A percentile compares a stretch with the other conserved stretches of the same genome.
phyloP scores from a whole-genome alignment of 2,888 invertebrate genomes.

The Mechanitis mazaeus region DNA sequence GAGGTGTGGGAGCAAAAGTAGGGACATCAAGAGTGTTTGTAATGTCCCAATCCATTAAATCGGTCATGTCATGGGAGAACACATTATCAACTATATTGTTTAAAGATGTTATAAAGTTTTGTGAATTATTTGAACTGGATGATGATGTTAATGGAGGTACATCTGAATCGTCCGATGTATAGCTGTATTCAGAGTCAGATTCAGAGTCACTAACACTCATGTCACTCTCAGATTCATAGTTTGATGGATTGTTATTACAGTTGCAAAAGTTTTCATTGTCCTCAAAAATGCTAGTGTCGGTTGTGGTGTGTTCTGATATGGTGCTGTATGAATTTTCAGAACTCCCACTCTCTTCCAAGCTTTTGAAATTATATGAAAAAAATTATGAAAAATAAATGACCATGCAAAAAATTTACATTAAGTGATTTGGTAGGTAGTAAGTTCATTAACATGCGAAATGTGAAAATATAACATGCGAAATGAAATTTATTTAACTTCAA shows the following conservation, averaged over 20 bases:
- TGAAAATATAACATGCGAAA: too few relatives aligned
- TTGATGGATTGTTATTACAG: slow-evolving; percentile 2
- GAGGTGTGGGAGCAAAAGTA: neutral
- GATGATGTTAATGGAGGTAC: neutral
- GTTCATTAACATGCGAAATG: too few relatives aligned
- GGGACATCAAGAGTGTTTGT: slow-evolving; percentile 10
- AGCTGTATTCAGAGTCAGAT: neutral
- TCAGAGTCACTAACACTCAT: slow-evolving; percentile 38
- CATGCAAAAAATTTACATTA: neutral
- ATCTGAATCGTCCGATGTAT: neutral
- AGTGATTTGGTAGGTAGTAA: neutral
- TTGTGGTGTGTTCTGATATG: slow-evolving; percentile 51
- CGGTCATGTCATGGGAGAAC: neutral
- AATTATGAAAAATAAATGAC: slow-evolving; percentile 16
- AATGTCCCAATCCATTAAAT: slow-evolving; percentile 12
- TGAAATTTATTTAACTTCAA: too few relatives aligned
- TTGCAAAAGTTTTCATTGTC: slow-evolving; percentile 16
- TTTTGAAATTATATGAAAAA: slow-evolving; percentile 20
- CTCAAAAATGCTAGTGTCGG: slow-evolving; percentile 50
- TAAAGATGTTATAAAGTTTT: neutral
- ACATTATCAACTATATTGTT: neutral
- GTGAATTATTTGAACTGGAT: neutral
- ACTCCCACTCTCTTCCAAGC: slow-evolving; percentile 11
- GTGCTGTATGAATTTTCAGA: slow-evolving; percentile 44
- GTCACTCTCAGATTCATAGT: slow-evolving; percentile 18